Evolutionary conservation across 2,113 vertebrate species (phyloP), one percentile per base, ranked within the genome.

Genomic region (Acanthisitta chloris): DNA sequence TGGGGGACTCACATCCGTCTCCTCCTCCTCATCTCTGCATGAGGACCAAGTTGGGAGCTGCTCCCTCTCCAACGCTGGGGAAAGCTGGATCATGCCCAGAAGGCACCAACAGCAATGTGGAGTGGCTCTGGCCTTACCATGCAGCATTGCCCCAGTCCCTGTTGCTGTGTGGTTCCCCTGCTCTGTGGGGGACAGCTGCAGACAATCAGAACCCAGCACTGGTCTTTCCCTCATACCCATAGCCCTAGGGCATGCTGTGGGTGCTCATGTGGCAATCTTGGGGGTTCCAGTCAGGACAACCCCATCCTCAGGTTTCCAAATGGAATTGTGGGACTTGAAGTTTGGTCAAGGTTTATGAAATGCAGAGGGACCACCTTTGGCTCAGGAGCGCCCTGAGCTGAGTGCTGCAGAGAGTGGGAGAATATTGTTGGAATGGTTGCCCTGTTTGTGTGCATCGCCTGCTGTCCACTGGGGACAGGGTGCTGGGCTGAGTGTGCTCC

Each of bases 181-280:
- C 58, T 26, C 12, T 43, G 51, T 43, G 51, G 42, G 54, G 26
- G 40, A 26, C 64, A 21, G 26, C 62, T 45, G 76, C 8, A 9
- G 51, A 36, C 14, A 59, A 3, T 14, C 2, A 1, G 62, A 38
- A 29, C 67, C 46, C 80, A 61, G 4, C 36, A 7, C 5, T 4
- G 7, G 42, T 5, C n/a, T 38, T 40, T 19, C 16, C 33, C 29
- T 33, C 3, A 1, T 29, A 70, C 31, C 34, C 10, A 7, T 7
- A 29, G 33, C 15, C 31, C 29, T 1, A 5, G 55, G 48, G 2
- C 38, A 0, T 2, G 11, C 54, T 45, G 45, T 20, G n/a, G 34
- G 26, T 23, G 28, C 51, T 49, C 0, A 0, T n/a, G 17, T 0
- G 1, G 18, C 1, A 13, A 43, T 43, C 33, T 48, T 43, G 0